Base-by-base conservation (phyloP, 2,888 invertebrate genomes). In the Polietes domitor region DNA sequence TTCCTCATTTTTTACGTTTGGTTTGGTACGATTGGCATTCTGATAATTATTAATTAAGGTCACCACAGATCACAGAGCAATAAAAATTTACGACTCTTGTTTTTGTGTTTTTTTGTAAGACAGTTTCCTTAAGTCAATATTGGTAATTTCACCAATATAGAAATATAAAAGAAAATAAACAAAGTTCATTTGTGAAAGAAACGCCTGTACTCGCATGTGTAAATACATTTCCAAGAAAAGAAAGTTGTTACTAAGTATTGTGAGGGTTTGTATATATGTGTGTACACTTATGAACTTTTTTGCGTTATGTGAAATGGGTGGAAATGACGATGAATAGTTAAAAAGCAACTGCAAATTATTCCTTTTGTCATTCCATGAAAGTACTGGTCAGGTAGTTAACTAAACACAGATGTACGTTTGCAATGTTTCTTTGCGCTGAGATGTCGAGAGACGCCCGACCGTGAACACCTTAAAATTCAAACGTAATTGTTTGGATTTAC, bases 21-120 rank as follows among this genome's bases (percentile, higher is more conserved):
- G 50, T 50, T 55, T 55, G 24, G 10, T 41, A 2, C 2, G 47
- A n/a, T 47, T 47, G 47, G 47, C n/a, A 65, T 68, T 47, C 53
- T 80, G 80, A 77, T 78, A 81, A 84, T 78, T 76, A 81, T 43
- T 50, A 84, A 84, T 84, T 78, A 78, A 79, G 84, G 84, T 76
- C 78, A 78, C 50, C 2, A 70, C 7, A 78, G 58, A 76, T 72
- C 80, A 76, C 43, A 43, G 41, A 74, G 21, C 15, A 47, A 68
- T 58, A 68, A 55, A 58, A 53, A 58, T 26, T 24, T 58, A 58
- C 58, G 58, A 26, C 15, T 58, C 24, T 70, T n/a, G 26, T 26
- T 58, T 5, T 50, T 65, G 2, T 37, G 2, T 65, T 65, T 72
- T 53, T 41, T 65, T 24, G 24, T 10, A 26, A 17, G 28, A 32